Conservation (phyloP, 2,888 invertebrate species). For the Hypomecis punctinalis region DNA sequence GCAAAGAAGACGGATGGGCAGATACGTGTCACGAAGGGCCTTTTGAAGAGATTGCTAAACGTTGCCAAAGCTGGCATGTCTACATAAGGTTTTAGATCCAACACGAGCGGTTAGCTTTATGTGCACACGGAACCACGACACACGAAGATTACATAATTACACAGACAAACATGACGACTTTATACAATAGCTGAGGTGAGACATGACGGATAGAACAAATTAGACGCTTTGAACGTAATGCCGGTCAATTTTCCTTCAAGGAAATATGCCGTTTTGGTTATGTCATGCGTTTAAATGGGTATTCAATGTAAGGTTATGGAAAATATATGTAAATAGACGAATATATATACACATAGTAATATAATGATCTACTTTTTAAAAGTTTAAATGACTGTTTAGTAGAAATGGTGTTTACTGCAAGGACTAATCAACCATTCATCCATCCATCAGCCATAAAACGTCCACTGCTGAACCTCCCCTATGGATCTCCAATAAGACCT, state of each 20-base stretch:
- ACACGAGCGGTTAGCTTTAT: constrained; percentile 26
- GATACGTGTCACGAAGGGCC: constrained; percentile 28
- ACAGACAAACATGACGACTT: constrained; percentile 46
- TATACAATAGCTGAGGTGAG: constrained; percentile 40
- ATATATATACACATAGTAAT: background rate
- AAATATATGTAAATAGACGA: constrained; percentile 21
- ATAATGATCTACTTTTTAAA: no score
- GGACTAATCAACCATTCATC: no score
- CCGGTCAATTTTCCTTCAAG: constrained; percentile 27
- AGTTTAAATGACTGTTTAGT: background rate
- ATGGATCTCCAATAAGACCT: no score
- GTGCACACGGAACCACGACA: constrained; percentile 48
- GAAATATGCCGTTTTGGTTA: constrained; percentile 24
- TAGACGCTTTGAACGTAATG: constrained; percentile 24
- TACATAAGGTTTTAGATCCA: constrained; percentile 28
- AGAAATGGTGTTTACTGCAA: no score
- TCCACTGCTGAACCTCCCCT: no score
- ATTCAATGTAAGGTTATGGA: constrained; percentile 13
- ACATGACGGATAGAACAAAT: constrained; percentile 45
- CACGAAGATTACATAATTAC: constrained; percentile 53
- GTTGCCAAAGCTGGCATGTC: constrained; percentile 32
- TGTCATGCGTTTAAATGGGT: constrained; percentile 25
- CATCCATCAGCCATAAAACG: no score
- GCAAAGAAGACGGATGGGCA: constrained; percentile 27
- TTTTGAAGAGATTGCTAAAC: constrained; percentile 35